Conservation (phyloP, 2,797 vertebrate genomes). For the Lindbergichthys nudifrons region DNA sequence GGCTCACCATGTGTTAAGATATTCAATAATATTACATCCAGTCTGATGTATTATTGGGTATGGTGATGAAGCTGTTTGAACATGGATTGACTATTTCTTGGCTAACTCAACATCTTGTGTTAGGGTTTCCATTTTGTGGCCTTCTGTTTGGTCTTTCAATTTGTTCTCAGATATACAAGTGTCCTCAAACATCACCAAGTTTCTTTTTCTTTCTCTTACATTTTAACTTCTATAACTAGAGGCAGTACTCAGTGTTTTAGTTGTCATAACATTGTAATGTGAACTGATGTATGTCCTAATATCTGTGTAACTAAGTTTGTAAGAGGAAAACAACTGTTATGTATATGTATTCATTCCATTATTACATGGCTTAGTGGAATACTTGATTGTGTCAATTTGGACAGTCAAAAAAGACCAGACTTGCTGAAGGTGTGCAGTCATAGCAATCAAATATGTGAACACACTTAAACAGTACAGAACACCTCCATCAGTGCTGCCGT, state of each 20-base stretch:
- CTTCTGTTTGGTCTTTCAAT: background rate
- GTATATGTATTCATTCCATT: background rate
- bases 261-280: background rate
- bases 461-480: too few species aligned
- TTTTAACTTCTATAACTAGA: background rate
- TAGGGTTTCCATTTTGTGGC: background rate
- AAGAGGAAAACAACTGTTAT: background rate
- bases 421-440: too few species aligned
- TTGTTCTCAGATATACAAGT: too few species aligned
- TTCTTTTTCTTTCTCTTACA: too few species aligned
- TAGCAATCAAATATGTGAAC: too few species aligned
- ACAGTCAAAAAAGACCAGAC: too few species aligned
- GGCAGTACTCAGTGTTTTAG: background rate
- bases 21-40: too few species aligned
- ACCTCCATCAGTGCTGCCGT: too few species aligned
- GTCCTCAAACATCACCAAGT: background rate
- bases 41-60: too few species aligned
- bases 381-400: too few species aligned
- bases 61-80: background rate
- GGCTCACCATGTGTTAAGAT: background rate
- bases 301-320: background rate
- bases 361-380: too few species aligned
- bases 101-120: background rate
- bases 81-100: background rate
- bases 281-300: background rate